Conservation (phyloP, 1,140 invertebrate species). For the Scylla paramamosain region DNA sequence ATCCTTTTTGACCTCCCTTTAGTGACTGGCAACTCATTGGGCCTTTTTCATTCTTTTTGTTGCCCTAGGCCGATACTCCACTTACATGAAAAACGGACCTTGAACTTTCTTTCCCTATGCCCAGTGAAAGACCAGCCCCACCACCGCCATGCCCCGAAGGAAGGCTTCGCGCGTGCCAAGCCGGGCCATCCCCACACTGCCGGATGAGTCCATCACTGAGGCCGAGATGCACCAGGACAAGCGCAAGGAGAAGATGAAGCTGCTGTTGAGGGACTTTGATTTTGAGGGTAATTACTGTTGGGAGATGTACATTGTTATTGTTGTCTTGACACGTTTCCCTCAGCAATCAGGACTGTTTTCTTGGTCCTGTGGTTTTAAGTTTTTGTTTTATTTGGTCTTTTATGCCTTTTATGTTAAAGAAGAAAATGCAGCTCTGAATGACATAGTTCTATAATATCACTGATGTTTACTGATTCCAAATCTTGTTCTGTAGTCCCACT, state of each 20-base stretch:
- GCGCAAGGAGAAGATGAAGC: conserved; percentile 28
- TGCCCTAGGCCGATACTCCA: no score
- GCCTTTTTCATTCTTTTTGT: no score
- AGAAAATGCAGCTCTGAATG: not conserved
- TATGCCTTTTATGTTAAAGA: not conserved
- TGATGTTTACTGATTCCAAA: not conserved
- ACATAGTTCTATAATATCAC: no score
- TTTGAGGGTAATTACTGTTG: conserved; percentile 9
- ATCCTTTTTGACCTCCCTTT: no score
- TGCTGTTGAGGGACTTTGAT: conserved; percentile 52
- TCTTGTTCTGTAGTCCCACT: no score
- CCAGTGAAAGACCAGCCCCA: not conserved
- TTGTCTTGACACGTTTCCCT: no score
- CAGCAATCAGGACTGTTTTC: no score
- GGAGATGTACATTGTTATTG: not conserved
- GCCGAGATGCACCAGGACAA: conserved; percentile 16
- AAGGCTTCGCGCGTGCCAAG: conserved; percentile 34
- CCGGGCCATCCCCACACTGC: not conserved
- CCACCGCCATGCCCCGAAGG: conserved; percentile 24
- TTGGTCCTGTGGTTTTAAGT: no score
- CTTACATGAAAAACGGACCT: no score
- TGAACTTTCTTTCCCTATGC: not conserved
- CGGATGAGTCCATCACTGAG: not conserved
- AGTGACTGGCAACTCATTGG: no score
- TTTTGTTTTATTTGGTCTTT: not conserved